Percentiles rank a stretch among this genome's conserved stretches.
phyloP scores from a whole-genome alignment of 2,113 vertebrate genomes.

The Ammospiza nelsoni region DNA sequence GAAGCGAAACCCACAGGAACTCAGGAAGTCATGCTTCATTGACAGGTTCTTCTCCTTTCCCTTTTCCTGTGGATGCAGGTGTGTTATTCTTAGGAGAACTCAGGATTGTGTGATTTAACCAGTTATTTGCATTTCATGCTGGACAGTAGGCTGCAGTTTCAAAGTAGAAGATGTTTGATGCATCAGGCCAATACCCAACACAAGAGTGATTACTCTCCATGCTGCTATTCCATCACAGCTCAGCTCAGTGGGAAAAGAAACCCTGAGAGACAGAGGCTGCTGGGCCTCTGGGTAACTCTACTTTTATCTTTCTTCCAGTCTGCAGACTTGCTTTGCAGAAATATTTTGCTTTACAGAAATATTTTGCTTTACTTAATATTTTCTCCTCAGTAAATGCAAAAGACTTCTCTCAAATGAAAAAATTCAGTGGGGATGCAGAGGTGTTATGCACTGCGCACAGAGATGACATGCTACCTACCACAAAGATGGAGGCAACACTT shows the following conservation, averaged over 20 bases:
- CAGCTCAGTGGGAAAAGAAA: not conserved
- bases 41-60: not conserved
- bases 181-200: not conserved
- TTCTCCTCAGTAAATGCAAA: not conserved
- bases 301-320: not conserved
- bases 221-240: not conserved
- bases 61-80: not conserved
- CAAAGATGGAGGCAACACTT: not conserved
- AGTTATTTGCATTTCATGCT: fast-evolving
- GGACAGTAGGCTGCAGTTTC: not conserved
- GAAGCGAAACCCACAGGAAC: not conserved
- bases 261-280: not conserved
- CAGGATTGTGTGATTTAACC: not conserved
- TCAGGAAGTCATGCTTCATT: not conserved
- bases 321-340: not conserved
- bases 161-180: not conserved
- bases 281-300: not conserved
- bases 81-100: not conserved
- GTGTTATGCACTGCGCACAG: not conserved
- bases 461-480: not conserved
- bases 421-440: not conserved
- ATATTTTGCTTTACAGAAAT: not conserved
- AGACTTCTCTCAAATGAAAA: not conserved
- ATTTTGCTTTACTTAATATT: not conserved
- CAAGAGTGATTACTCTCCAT: not conserved